phyloP scores from a whole-genome alignment of 2,797 vertebrate genomes.

The Cryptoprocta ferox region DNA sequence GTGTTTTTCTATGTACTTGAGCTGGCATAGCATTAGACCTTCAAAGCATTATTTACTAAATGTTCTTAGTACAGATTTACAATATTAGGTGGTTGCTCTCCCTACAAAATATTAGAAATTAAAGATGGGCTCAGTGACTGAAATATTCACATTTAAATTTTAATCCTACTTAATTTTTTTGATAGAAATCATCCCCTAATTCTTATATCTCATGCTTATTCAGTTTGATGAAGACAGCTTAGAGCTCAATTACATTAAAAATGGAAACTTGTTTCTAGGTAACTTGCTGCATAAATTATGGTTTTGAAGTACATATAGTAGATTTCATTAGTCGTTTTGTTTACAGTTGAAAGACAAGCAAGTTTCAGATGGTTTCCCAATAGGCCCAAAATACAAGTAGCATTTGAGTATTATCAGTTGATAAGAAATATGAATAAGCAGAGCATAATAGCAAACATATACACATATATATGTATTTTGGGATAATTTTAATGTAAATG shows the following conservation, averaged over 20 bases:
- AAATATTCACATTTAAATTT: neutral
- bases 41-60: slow-evolving; percentile 33
- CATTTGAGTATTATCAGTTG: neutral
- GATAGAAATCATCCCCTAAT: neutral
- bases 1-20: slow-evolving; percentile 17
- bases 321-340: neutral
- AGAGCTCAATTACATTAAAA: slow-evolving; percentile 24
- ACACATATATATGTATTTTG: neutral
- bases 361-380: neutral
- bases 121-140: neutral
- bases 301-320: neutral
- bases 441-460: neutral
- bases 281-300: neutral
- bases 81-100: slow-evolving; percentile 16
- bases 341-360: slow-evolving; percentile 3
- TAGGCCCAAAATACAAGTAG: neutral
- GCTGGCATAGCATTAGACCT: neutral
- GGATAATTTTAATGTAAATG: neutral
- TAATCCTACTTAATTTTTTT: slow-evolving; percentile 27
- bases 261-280: neutral
- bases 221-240: neutral
- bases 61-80: slow-evolving; percentile 8
- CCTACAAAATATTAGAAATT: neutral
- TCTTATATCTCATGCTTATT: neutral
- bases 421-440: neutral